Base-by-base conservation (phyloP, 1,140 invertebrate species). In the Planococcus citri region DNA sequence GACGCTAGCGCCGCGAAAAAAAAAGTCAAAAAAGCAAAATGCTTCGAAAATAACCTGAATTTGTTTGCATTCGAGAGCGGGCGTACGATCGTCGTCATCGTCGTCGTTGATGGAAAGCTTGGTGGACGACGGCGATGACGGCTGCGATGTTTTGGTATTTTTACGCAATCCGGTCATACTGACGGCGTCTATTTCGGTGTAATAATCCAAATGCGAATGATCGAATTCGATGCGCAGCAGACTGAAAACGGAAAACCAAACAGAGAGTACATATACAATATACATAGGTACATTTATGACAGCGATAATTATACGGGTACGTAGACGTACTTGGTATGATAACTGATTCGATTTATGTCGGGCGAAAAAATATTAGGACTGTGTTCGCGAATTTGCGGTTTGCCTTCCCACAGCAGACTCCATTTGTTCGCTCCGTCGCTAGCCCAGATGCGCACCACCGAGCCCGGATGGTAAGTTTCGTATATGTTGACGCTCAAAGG, bases 391-490 rank as follows among this genome's bases (percentile, higher is more conserved):
- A 81, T 77, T 74, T 87, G 82, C 4, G 88, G 86, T 69, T 80
- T 79, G 27, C 87, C 86, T 77, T 86, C 86, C 90, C 90, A 94
- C 60, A 94, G 78, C 64, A 87, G 80, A 51, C 83, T 79, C 92
- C 92, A 94, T 25, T 80, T 78, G 38, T 79, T 79, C 22, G 78
- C 74, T 27, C 78, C 79, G 61, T 80, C 79, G 33, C 75, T 76
- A 2, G 89, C 90, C 84, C 90, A 89, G 69, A 95, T 89, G 69
- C 87, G 83, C 10, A 94, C 85, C 14, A 95, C 82, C 27, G 90
- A 87, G 27, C 92, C 92, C 6, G 93, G 92, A 79, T 94, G 94
- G 73, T 90, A 95, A 1, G 90, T 93, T 79, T 95, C 92, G 79
- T 88, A 95, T 70, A 95, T 84, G 1, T 85, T 86, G 51, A 95